Conservation (phyloP, 1,140 invertebrate species). For the Anoplophora glabripennis region DNA sequence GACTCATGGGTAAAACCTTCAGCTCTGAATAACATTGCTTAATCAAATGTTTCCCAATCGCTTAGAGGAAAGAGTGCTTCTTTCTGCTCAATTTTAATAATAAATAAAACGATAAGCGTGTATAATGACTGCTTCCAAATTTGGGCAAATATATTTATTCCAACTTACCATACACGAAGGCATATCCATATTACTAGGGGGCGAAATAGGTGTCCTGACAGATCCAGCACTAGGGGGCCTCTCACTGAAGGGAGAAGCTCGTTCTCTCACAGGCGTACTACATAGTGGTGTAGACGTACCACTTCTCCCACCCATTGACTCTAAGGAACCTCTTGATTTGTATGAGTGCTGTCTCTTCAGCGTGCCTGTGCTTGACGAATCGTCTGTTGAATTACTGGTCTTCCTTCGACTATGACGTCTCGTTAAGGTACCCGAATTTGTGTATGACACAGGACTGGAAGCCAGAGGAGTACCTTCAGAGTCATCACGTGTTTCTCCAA, state of each 20-base stretch:
- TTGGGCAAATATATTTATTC: too few relatives aligned
- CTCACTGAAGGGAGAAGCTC: slow-evolving; percentile 48
- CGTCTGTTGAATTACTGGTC: slow-evolving; percentile 49
- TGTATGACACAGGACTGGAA: slow-evolving; percentile 40
- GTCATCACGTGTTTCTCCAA: slow-evolving; percentile 61
- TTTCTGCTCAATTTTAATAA: too few relatives aligned
- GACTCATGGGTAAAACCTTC: too few relatives aligned
- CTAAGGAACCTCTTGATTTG: slow-evolving; percentile 42
- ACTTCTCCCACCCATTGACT: slow-evolving; percentile 44
- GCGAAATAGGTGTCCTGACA: slow-evolving; percentile 49
- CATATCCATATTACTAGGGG: slow-evolving; percentile 37
- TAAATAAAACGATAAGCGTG: too few relatives aligned
- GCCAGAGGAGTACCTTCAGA: slow-evolving; percentile 35
- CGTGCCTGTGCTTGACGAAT: slow-evolving; percentile 57
- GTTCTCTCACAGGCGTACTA: slow-evolving; percentile 54
- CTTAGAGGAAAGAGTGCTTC: too few relatives aligned
- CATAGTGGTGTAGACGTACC: slow-evolving; percentile 55
- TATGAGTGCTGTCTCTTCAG: slow-evolving; percentile 55
- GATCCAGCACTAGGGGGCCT: slow-evolving; percentile 49
- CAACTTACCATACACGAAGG: slow-evolving; percentile 50
- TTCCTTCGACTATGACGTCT: slow-evolving; percentile 54
- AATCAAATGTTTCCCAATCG: too few relatives aligned
- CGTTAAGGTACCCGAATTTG: slow-evolving; percentile 52
- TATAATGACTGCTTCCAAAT: too few relatives aligned
- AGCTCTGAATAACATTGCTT: too few relatives aligned